Evolutionary conservation across 2,113 vertebrate genomes (phyloP), one percentile per base, ranked within the genome.

Genomic region (Hypomesus transpacificus): DNA sequence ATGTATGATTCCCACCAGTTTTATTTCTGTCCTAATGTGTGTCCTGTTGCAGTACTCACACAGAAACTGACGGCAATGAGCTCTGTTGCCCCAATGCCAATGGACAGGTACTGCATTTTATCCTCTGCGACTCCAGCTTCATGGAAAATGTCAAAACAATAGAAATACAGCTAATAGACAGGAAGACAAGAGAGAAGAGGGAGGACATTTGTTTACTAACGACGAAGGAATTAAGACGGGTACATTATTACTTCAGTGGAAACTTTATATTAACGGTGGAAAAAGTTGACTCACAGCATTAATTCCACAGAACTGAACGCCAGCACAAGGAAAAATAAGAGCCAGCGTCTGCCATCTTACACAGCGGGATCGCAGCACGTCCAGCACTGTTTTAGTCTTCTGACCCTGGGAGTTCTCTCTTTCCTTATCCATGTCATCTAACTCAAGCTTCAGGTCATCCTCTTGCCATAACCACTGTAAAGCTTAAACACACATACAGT

Each of bases 401-500:
- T 86, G 67, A 5, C 84, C 89, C 75, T 75, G 75, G 3, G 26
- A 22, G 0, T 16, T 71, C 24, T 80, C 73, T 56, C 69, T 66
- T 62, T 92, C 87, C 3, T 75, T 76, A 62, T 85, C 39, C 84
- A 92, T 88, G 66, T 90, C 73, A 0, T 88, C 73, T 51, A 87
- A 53, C 75, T 91, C 88, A 66, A 72, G n/a, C 70, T 87, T 86
- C 5, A 91, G 14, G 52, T 92, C 34, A 0, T 80, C 73, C n/a
- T 87, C 74, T 75, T 83, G 87, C 89, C 90, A 91, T 68, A 89
- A 82, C 86, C 86, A 87, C 57, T 87, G 75, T 59, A 91, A 66
- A 54, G 90, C 89, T 91, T 64, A 22, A 2, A 20, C 18, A 80
- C 65, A 73, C 3, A 67, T 16, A 75, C 58, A 51, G n/a, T n/a